Conservation (phyloP, 2,888 invertebrate species). For the Colletes collaris region DNA sequence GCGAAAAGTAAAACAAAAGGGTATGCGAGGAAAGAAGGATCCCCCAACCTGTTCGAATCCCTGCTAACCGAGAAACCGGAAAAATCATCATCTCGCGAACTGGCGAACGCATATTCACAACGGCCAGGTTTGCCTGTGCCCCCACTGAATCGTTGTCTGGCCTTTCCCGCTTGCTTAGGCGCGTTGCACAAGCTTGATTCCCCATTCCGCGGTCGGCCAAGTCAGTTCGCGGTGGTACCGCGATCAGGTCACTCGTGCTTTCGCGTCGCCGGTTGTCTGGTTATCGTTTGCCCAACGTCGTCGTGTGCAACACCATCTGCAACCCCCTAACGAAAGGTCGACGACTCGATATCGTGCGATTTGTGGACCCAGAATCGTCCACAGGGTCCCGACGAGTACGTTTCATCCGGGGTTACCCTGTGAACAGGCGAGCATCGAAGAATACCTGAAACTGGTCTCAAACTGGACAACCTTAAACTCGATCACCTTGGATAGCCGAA, state of each 20-base stretch:
- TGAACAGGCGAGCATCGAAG: background rate
- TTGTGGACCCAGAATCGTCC: too few species aligned
- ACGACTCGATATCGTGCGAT: too few species aligned
- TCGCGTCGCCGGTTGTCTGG: constrained; percentile 50
- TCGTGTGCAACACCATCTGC: background rate
- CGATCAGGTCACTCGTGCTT: constrained; percentile 69
- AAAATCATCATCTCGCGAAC: constrained; percentile 24
- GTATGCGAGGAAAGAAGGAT: background rate
- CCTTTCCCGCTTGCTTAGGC: constrained; percentile 58
- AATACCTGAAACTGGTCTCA: background rate
- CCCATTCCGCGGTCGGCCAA: constrained; percentile 61
- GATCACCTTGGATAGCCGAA: background rate
- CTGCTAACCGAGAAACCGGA: background rate
- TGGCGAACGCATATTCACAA: constrained; percentile 27
- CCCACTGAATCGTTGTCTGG: constrained; percentile 47
- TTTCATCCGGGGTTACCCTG: too few species aligned
- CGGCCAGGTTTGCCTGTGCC: constrained; percentile 33
- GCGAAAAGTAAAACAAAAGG: too few species aligned
- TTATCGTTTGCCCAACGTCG: background rate
- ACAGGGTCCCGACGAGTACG: too few species aligned
- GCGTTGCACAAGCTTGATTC: constrained; percentile 75
- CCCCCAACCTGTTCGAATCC: background rate
- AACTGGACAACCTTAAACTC: background rate
- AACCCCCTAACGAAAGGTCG: too few species aligned
- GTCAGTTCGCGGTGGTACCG: constrained; percentile 75